Percentiles rank a stretch among this genome's conserved stretches.
Evolutionary conservation across 1,140 invertebrate genomes (phyloP).

Genomic region (Pantala flavescens): DNA sequence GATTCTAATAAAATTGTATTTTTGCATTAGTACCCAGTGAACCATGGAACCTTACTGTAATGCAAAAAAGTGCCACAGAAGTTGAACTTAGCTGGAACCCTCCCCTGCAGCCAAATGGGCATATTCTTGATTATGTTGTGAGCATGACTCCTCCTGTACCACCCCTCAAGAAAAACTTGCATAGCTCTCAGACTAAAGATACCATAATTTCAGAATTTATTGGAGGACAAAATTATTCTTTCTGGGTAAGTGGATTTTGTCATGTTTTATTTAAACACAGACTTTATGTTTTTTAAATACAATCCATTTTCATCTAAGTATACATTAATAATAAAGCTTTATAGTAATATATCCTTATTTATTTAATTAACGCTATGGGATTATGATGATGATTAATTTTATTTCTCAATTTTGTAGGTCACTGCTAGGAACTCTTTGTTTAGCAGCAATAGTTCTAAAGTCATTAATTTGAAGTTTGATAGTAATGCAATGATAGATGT

Average conservation of each 20-base stretch:
- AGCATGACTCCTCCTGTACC: conserved; percentile 47
- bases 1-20: too few relatives aligned
- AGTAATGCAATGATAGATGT: conserved; percentile 47
- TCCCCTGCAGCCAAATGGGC: conserved; percentile 50
- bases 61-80: conserved; percentile 48
- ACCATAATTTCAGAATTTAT: conserved; percentile 46
- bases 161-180: conserved; percentile 31
- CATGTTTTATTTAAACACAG: too few relatives aligned
- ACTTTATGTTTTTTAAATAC: too few relatives aligned
- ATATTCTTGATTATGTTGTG: conserved; percentile 51
- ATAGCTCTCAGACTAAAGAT: conserved; percentile 33
- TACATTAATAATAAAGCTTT: too few relatives aligned
- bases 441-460: conserved; percentile 46
- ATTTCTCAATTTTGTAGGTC: conserved; percentile 37
- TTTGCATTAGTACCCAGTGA: conserved; percentile 44
- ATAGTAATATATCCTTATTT: too few relatives aligned
- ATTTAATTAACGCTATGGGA: too few relatives aligned
- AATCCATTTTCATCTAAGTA: too few relatives aligned
- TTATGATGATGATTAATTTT: too few relatives aligned
- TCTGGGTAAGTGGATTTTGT: conserved; percentile 48
- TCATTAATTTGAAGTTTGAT: conserved; percentile 47
- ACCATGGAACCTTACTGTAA: conserved; percentile 51
- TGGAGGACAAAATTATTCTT: conserved; percentile 52
- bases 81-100: conserved; percentile 56
- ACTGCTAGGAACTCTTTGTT: conserved; percentile 48